These are phyloP conservation scores for Eucidaris tribuloides DNA, from an alignment of 35 echinoderm and acorn worm species.

Conservation along the genomic window DNA sequence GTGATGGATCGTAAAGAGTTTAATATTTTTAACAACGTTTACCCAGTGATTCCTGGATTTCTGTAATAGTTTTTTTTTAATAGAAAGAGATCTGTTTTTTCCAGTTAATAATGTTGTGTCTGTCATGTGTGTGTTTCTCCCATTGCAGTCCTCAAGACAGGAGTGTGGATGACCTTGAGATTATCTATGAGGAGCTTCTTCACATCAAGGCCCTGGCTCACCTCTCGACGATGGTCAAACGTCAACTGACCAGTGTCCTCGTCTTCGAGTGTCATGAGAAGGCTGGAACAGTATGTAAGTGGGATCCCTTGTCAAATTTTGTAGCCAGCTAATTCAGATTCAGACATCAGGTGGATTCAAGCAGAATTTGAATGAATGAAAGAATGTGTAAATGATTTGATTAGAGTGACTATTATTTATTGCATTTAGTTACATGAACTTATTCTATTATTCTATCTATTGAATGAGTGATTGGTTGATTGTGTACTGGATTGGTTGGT, in stretches of 20 bases:
- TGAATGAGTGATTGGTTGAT: no score
- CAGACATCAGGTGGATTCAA: no score
- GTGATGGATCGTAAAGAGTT: no score
- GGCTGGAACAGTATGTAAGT: conserved; percentile 97
- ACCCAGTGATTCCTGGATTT: not conserved
- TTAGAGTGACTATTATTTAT: no score
- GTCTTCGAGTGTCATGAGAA: conserved; percentile 83
- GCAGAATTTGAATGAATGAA: no score
- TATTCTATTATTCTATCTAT: no score
- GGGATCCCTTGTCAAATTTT: no score
- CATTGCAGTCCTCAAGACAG: conserved; percentile 72
- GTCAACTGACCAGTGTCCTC: conserved; percentile 92
- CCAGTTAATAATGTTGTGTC: not conserved
- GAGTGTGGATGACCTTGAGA: conserved; percentile 88
- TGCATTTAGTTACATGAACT: no score
- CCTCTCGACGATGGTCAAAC: conserved; percentile 96
- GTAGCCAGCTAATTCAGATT: no score
- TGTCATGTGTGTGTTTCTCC: not conserved
- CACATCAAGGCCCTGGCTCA: conserved; percentile 97
- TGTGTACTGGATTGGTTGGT: no score
- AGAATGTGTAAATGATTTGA: no score
- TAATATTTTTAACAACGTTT: no score
- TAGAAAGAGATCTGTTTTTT: not conserved
- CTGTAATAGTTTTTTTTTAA: not conserved
- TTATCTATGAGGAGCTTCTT: conserved; percentile 96